Percentiles rank a stretch among this genome's conserved stretches.
phyloP scores from a whole-genome alignment of 2,113 vertebrate genomes.

The Promerops cafer region DNA sequence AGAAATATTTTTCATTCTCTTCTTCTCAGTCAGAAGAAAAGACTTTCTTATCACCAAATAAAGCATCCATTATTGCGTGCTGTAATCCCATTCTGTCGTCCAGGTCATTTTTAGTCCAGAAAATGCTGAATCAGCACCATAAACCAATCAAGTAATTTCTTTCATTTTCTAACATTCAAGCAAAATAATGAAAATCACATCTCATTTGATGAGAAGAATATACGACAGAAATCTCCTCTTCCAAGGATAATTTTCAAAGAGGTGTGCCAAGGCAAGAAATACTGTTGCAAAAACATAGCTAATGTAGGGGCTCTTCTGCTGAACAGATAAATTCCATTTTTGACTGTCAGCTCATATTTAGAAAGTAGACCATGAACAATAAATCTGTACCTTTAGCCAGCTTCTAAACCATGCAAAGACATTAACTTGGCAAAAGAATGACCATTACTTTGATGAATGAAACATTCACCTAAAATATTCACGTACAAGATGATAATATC shows the following conservation, averaged over 20 bases:
- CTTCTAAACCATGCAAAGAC: conserved; percentile 36
- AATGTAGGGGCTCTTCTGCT: conserved; percentile 45
- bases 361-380: conserved; percentile 28
- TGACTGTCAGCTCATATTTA: conserved; percentile 29
- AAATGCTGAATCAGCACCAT: conserved; percentile 58
- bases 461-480: conserved; percentile 58
- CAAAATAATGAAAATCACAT: conserved; percentile 66
- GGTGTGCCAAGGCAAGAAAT: conserved; percentile 53
- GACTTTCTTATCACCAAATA: conserved; percentile 47
- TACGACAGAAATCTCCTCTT: conserved; percentile 40
- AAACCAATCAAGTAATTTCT: conserved; percentile 64
- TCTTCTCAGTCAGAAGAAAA: conserved; percentile 27
- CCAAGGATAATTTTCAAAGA: conserved; percentile 45
- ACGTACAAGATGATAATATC: conserved; percentile 10
- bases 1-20: conserved; percentile 37
- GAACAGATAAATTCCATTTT: conserved; percentile 55
- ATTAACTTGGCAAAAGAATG: conserved; percentile 61
- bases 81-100: conserved; percentile 26
- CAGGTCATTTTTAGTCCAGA: conserved; percentile 39
- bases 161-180: conserved; percentile 65
- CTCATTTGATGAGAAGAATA: conserved; percentile 27
- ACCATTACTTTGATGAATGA: conserved; percentile 57
- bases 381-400: conserved; percentile 24
- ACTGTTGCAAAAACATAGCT: conserved; percentile 24
- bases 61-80: neutral